Evolutionary conservation across 2,797 vertebrate species (phyloP).

Genomic region (Sebastes minor): DNA sequence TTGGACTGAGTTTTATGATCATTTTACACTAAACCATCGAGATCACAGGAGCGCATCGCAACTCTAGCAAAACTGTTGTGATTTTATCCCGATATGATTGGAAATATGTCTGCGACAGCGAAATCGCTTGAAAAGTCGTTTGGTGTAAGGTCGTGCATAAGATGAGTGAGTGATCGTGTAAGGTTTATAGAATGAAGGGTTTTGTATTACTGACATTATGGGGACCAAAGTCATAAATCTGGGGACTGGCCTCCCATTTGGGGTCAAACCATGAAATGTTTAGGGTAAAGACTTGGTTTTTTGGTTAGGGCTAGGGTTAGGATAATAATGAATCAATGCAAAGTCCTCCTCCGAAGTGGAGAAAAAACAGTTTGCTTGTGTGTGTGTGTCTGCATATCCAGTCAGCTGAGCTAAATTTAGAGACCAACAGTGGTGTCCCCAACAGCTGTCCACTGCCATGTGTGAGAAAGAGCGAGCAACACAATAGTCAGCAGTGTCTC

Average conservation of each 20-base stretch:
- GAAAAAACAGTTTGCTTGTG: background rate
- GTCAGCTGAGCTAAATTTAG: constrained; percentile 69
- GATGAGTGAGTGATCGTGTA: background rate
- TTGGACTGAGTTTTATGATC: too few species aligned
- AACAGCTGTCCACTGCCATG: constrained; percentile 55
- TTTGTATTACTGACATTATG: background rate
- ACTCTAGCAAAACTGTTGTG: too few species aligned
- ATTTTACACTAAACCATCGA: too few species aligned
- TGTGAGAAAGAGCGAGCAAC: constrained; percentile 29
- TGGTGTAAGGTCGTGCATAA: background rate
- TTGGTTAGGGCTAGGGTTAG: background rate
- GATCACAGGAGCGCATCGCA: too few species aligned
- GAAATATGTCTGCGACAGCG: too few species aligned
- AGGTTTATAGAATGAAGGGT: background rate
- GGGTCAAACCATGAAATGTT: background rate
- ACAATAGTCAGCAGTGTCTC: constrained; percentile 11
- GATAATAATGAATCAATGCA: background rate
- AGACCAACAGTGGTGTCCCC: constrained; percentile 49
- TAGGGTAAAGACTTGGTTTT: background rate
- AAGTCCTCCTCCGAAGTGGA: background rate
- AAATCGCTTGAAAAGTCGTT: too few species aligned
- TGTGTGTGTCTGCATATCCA: constrained; percentile 3
- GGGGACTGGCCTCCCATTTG: background rate
- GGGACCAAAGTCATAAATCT: background rate
- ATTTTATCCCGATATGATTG: too few species aligned